Percentiles rank a stretch among this genome's conserved stretches.
phyloP scores from a whole-genome alignment of 2,797 vertebrate genomes.

The Lagothrix lagotricha region DNA sequence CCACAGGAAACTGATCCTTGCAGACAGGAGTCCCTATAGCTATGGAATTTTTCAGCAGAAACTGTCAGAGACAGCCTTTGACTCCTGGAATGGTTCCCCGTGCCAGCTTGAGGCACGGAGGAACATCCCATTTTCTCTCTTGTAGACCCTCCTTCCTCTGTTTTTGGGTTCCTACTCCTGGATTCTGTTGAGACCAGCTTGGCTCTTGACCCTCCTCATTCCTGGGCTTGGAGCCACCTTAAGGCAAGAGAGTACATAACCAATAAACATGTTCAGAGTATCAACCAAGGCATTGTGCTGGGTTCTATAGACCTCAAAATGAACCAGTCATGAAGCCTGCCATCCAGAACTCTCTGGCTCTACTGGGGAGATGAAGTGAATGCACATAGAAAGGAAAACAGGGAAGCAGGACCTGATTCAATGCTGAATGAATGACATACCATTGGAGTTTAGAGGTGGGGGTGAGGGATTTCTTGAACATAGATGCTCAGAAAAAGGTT shows the following conservation, averaged over 20 bases:
- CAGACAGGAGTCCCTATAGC: not conserved
- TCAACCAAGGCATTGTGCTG: not conserved
- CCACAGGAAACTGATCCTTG: not conserved
- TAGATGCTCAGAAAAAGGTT: not conserved
- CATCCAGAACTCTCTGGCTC: not conserved
- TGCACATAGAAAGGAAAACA: not conserved
- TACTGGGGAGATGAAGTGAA: not conserved
- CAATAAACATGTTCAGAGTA: not conserved
- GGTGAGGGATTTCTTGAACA: not conserved
- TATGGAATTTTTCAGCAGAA: not conserved
- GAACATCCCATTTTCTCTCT: not conserved
- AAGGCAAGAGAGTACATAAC: not conserved
- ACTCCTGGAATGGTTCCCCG: not conserved
- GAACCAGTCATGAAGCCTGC: not conserved
- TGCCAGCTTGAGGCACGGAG: fast-evolving
- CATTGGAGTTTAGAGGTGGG: not conserved
- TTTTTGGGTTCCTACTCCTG: not conserved
- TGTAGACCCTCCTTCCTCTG: not conserved
- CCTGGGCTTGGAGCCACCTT: not conserved
- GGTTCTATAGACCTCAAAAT: not conserved
- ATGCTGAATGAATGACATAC: not conserved
- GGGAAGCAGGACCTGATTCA: not conserved
- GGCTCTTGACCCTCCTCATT: not conserved
- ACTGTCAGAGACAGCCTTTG: not conserved
- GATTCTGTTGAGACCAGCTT: not conserved